Evolutionary conservation across 2,888 invertebrate genomes (phyloP), one percentile per base, ranked within the genome.

Genomic region (Aphidius colemani): DNA sequence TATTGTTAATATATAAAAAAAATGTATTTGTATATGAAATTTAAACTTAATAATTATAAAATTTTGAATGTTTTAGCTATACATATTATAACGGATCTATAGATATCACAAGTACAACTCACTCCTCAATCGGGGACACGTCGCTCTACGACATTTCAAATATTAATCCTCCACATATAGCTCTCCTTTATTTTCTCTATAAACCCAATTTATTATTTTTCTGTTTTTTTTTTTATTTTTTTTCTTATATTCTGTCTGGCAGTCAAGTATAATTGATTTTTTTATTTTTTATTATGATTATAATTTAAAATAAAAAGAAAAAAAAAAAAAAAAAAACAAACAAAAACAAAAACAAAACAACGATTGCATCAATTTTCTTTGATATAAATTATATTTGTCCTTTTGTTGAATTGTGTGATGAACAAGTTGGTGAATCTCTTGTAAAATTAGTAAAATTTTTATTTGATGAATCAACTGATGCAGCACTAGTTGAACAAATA

Each of bases 401-500:
- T 66, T 71, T 61, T 69, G 70, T 78, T 59, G 66, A 69, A 44
- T 45, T 7, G 57, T 46, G 7, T 46, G 46, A 30, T 78, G 77
- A 30, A 1, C 75, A 75, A 1, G 77, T 79, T 40, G 78, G 76
- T 11, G 79, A 78, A 9, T 73, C 74, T n/a, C 78, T 75, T 7
- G 72, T 72, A 65, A 79, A 75, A 72, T 76, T 83, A 69, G 70
- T 79, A 70, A 77, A 80, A 69, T 70, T 84, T 81, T 81, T 85
- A 73, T 73, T 78, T 10, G 80, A 78, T 6, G 80, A 79, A 62
- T 79, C 78, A n/a, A 74, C 72, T 13, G 66, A 67, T 30, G 4
- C 30, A 30, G 30, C 5, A 18, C 13, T 18, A 39, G 68, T 65
- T n/a, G 63, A 62, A 10, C 53, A 55, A 58, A 61, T 43, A 11